phyloP scores from a whole-genome alignment of 2,113 vertebrate species.

The Leucopsar rothschildi region DNA sequence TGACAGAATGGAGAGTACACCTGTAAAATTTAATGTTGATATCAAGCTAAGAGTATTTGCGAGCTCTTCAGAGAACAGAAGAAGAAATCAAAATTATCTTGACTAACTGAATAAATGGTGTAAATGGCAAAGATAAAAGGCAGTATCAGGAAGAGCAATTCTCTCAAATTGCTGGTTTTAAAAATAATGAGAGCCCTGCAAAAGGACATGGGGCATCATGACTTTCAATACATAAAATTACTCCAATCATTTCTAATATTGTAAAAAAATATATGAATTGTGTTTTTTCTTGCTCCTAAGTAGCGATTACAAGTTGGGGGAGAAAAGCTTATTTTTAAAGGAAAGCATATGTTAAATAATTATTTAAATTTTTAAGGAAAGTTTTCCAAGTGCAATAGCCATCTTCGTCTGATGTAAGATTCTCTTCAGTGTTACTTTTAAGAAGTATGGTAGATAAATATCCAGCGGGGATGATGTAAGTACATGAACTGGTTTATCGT shows the following conservation, averaged over 20 bases:
- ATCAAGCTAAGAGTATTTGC: neutral
- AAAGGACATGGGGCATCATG: neutral
- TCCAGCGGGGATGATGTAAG: neutral
- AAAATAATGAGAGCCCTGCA: neutral
- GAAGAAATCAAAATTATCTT: neutral
- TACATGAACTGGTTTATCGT: neutral
- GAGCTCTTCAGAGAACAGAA: neutral
- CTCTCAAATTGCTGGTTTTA: neutral
- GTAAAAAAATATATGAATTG: neutral
- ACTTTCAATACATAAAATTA: neutral
- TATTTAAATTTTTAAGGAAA: neutral
- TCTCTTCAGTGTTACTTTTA: neutral
- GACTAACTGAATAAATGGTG: neutral
- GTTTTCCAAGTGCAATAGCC: neutral
- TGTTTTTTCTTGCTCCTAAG: neutral
- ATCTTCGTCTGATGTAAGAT: neutral
- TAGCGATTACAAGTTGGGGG: fast-evolving
- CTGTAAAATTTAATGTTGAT: neutral
- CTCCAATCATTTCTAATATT: neutral
- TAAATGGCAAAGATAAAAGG: neutral
- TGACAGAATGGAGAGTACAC: neutral
- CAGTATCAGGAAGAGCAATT: neutral
- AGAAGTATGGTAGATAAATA: neutral
- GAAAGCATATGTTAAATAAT: neutral
- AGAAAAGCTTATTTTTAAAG: neutral